Evolutionary conservation across 92 coral and sea anemone species (phyloP), one percentile per base, ranked within the genome.

Genomic region (Muricea muricata): DNA sequence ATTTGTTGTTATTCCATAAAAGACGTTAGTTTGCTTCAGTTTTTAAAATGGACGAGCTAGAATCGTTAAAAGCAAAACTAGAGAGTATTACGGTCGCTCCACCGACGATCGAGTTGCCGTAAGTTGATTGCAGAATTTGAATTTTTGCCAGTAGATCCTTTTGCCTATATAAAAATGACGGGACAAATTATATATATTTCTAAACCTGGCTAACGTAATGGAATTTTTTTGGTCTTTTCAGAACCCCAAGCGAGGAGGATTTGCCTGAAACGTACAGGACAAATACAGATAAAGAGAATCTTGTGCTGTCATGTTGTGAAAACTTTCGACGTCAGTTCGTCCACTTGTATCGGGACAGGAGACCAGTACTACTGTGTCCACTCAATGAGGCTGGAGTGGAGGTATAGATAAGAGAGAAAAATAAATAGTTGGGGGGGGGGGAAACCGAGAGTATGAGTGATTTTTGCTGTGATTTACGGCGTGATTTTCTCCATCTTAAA

Each of bases 321-420:
- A 97, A 97, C 87, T 97, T 97, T 61, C 88, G 99, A 74, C 89
- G 99, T 7, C 99, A 97, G 86, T 97, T 97, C 88, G 99, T 97
- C n/a, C 98, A 97, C 84, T 85, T 97, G 20, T 97, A 92, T 86
- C 93, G 99, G 48, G 99, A 97, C 66, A 89, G 98, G 41, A 97
- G 89, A 66, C 99, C 99, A 17, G 84, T 97, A 45, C 81, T 97
- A 21, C 85, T 97, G 9, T 92, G 91, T 37, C 99, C 99, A 34
- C 56, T 75, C 1, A 97, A 97, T 78, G 99, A 97, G 52, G 87
- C 91, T 89, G 93, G 91, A 40, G 75, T 90, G 25, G 99, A 97
- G 98, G 99, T 96, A 86, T 46, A 12, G 4, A 4, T 5, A 28
- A 69, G 3, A 21, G 72, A 29, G 25, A 29, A 7, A 75, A 9